Evolutionary conservation across 1,140 invertebrate species (phyloP).

Genomic region (Paracyclopina nana): DNA sequence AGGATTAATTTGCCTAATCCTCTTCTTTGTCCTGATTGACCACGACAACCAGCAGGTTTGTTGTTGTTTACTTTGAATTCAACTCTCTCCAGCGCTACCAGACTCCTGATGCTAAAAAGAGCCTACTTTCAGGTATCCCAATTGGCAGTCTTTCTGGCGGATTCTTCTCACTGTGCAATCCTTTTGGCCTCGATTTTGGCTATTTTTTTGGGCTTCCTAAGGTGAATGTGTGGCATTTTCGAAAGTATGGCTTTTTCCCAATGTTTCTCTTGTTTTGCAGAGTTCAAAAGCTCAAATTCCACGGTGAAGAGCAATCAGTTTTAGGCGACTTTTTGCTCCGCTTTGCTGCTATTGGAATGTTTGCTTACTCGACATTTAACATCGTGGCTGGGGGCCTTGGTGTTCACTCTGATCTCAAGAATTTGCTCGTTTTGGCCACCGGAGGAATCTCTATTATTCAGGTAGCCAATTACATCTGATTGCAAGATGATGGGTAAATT

Average conservation of each 20-base stretch:
- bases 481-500: constrained; percentile 1
- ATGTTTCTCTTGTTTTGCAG: constrained; percentile 31
- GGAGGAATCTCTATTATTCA: constrained; percentile 62
- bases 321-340: constrained; percentile 72
- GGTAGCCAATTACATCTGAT: constrained; percentile 28
- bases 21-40: constrained; percentile 79
- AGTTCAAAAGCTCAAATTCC: constrained; percentile 66
- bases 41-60: constrained; percentile 47
- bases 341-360: constrained; percentile 73
- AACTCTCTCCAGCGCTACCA: too few relatives aligned
- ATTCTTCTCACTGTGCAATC: constrained; percentile 65
- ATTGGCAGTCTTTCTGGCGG: constrained; percentile 67
- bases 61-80: too few relatives aligned
- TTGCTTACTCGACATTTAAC: constrained; percentile 76
- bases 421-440: constrained; percentile 70
- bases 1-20: constrained; percentile 74
- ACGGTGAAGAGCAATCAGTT: constrained; percentile 55
- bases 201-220: constrained; percentile 68
- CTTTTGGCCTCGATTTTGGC: constrained; percentile 68
- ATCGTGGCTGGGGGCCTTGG: constrained; percentile 68
- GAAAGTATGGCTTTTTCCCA: background rate
- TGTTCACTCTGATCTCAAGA: constrained; percentile 59
- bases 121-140: constrained; percentile 18
- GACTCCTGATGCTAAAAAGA: too few relatives aligned
- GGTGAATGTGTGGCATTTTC: constrained; percentile 30